A percentile compares a stretch with the other conserved stretches of the same genome.
phyloP scores from a whole-genome alignment of 2,888 invertebrate genomes.

The Steinernema hermaphroditum region DNA sequence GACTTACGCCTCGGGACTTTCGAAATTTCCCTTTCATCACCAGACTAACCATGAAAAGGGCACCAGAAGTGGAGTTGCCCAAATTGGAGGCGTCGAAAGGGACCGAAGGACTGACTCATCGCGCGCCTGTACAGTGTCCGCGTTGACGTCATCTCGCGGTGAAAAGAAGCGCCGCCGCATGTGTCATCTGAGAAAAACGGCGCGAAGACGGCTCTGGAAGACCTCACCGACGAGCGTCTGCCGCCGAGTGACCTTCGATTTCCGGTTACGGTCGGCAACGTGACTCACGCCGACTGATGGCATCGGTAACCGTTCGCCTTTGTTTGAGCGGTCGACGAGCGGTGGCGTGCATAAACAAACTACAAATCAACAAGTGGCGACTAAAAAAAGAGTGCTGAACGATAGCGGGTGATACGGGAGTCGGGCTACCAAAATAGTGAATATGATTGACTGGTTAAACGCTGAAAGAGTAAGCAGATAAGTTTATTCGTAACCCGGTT shows the following conservation, averaged over 20 bases:
- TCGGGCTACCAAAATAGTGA: neutral
- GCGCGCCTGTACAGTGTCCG: neutral
- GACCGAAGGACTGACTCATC: neutral
- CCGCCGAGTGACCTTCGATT: neutral
- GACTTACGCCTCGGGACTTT: too few species aligned
- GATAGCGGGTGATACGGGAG: neutral
- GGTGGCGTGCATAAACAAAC: neutral
- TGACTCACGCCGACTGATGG: neutral
- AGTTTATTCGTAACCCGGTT: too few species aligned
- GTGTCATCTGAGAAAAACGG: neutral
- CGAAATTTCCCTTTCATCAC: too few species aligned
- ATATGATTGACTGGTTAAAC: too few species aligned
- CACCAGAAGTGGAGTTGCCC: neutral
- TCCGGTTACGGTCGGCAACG: neutral
- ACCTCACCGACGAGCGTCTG: neutral
- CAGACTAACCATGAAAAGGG: neutral
- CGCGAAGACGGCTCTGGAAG: neutral
- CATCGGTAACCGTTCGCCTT: too few species aligned
- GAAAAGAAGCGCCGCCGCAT: conserved; percentile 11
- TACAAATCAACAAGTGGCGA: neutral
- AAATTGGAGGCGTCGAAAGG: too few species aligned
- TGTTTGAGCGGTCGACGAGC: too few species aligned
- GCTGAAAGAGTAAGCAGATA: too few species aligned
- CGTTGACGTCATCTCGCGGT: neutral
- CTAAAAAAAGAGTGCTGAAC: neutral